Conservation (phyloP, 2,113 vertebrate genomes). For the Leptobrachium leishanense region DNA sequence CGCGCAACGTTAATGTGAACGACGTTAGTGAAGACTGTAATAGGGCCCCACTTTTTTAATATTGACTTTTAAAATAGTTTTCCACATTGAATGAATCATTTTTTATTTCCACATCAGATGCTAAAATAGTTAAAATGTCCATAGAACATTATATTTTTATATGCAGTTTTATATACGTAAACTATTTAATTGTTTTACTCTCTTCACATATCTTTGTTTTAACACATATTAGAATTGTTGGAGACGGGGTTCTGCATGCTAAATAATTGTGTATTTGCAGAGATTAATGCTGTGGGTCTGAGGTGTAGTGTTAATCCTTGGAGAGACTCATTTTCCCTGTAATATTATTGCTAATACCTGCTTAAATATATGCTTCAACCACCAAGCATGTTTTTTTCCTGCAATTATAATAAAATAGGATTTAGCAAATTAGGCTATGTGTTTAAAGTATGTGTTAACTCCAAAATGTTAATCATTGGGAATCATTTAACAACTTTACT, state of each 20-base stretch:
- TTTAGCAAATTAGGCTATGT: not conserved
- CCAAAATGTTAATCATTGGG: too few species aligned
- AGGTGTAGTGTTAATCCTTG: conserved; percentile 23
- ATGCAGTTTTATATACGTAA: too few species aligned
- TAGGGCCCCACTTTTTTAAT: too few species aligned
- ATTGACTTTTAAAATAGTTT: too few species aligned
- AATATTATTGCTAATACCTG: conserved; percentile 23
- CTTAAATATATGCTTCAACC: conserved; percentile 32
- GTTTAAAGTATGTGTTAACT: not conserved
- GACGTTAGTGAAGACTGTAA: too few species aligned
- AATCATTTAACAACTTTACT: too few species aligned
- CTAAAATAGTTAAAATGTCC: too few species aligned
- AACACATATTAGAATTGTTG: not conserved
- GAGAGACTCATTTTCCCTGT: conserved; percentile 22
- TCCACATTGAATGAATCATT: too few species aligned
- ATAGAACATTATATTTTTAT: too few species aligned
- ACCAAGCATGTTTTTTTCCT: not conserved
- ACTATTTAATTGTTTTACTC: too few species aligned
- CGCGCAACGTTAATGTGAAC: too few species aligned
- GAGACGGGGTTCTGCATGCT: conserved; percentile 26
- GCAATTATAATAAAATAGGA: not conserved
- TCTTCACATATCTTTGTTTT: not conserved
- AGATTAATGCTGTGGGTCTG: conserved; percentile 27
- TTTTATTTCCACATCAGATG: too few species aligned
- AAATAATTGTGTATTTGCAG: conserved; percentile 23